A percentile compares a stretch with the other conserved stretches of the same genome.
phyloP scores from a whole-genome alignment of 2,113 vertebrate species.

The Lichenostomus cassidix region DNA sequence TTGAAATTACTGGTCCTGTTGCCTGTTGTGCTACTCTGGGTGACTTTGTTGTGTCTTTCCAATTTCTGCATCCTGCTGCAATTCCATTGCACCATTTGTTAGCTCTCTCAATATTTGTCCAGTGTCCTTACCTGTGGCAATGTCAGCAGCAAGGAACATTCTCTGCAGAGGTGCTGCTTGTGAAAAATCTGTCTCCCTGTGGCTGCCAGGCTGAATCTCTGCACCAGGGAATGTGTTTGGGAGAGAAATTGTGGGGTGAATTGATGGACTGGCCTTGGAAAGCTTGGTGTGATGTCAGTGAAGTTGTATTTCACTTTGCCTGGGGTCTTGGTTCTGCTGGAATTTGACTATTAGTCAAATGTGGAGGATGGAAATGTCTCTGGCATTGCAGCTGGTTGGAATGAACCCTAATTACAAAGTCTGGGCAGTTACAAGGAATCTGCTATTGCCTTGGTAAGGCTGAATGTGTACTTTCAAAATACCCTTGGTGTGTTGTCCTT shows the following conservation, averaged over 20 bases:
- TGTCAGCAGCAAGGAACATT: neutral
- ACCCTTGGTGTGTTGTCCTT: neutral
- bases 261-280: neutral
- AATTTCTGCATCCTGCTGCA: neutral
- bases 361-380: neutral
- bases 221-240: neutral
- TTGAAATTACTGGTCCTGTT: neutral
- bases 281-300: neutral
- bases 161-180: neutral
- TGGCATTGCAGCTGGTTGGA: neutral
- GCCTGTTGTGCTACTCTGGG: neutral
- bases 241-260: neutral
- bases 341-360: neutral
- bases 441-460: neutral
- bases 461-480: neutral
- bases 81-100: neutral
- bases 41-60: neutral
- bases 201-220: neutral
- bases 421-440: neutral
- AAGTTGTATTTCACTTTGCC: constrained; percentile 12
- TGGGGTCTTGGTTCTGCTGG: neutral
- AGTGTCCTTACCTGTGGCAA: neutral
- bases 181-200: rapidly evolving
- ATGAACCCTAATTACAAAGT: neutral
- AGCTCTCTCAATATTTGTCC: neutral